Evolutionary conservation across 2,888 invertebrate species (phyloP).

Genomic region (Pterostichus niger): DNA sequence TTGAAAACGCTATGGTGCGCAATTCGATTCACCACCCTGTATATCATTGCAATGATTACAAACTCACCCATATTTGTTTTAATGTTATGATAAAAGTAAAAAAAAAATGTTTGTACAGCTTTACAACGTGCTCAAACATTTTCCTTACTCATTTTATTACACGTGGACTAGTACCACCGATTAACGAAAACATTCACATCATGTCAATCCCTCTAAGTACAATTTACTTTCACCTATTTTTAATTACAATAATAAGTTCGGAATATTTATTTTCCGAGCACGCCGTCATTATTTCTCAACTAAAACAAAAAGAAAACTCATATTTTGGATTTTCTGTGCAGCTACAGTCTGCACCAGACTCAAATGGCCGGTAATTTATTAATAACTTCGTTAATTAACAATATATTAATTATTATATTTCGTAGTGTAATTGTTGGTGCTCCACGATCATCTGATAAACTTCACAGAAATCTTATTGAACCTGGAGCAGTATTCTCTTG

Average conservation of each 20-base stretch:
- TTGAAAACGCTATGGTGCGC: too few relatives aligned
- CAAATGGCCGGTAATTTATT: slow-evolving; percentile 17
- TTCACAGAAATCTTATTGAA: neutral
- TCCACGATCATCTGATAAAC: slow-evolving; percentile 47
- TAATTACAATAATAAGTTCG: neutral
- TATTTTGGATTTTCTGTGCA: slow-evolving; percentile 69
- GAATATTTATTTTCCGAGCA: slow-evolving; percentile 29
- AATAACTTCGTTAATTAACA: neutral
- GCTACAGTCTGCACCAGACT: slow-evolving; percentile 60
- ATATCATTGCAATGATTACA: too few relatives aligned
- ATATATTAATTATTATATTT: slow-evolving; percentile 23
- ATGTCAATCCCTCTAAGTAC: too few relatives aligned
- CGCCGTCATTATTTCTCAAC: slow-evolving; percentile 7
- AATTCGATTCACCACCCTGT: too few relatives aligned
- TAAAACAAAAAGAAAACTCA: neutral
- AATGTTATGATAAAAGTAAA: too few relatives aligned
- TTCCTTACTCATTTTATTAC: too few relatives aligned
- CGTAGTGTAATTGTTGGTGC: slow-evolving; percentile 68
- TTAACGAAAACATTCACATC: too few relatives aligned
- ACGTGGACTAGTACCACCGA: too few relatives aligned
- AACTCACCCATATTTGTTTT: too few relatives aligned
- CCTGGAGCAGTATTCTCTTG: slow-evolving; percentile 50
- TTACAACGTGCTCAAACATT: too few relatives aligned
- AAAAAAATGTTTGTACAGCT: too few relatives aligned
- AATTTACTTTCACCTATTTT: neutral